Base-by-base conservation (phyloP, 2,113 vertebrate genomes). In the Gobiocypris rarus region DNA sequence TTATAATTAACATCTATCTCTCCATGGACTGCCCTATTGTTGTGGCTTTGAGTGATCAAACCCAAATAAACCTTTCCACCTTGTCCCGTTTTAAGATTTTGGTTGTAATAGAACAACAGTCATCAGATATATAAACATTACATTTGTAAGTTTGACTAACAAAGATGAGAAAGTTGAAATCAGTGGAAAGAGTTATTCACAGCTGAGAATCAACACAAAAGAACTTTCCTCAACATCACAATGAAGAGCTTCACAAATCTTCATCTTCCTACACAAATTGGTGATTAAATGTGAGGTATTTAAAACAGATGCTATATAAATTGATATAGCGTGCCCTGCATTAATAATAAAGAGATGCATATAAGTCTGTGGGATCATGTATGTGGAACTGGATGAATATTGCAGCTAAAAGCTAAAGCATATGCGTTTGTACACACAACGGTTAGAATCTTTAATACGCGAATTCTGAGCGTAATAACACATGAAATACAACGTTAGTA, bases 171-270 rank as follows among this genome's bases (percentile, higher is more conserved):
- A 59, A 43, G 54, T 24, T 43, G 2, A 41, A 59, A 59, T 61
- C 31, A 69, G 65, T n/a, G 69, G n/a, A 10, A 17, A n/a, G 50
- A 56, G 50, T 75, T 15, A 34, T 75, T 75, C 74, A 54, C 74
- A 56, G 9, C 48, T 75, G 54, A 24, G 22, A 78, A 78, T 43
- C 34, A 43, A 78, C 22, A 77, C 54, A 77, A 77, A 59, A 77
- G 19, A 59, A 59, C 54, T 77, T 77, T 78, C 38, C 8, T 24
- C 22, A 0, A 26, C 13, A 71, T 71, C 11, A 71, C 69, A 22
- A 24, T 8, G 34, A 43, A 59, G 38, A 26, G 22, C 14, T 10
- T 43, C 34, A 59, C 6, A 43, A 17, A 41, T 71, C 2, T 22
- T 13, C 6, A 43, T 45, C n/a, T n/a, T n/a, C n/a, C n/a, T n/a